Evolutionary conservation across 1,140 invertebrate species (phyloP).

Genomic region (Heliothis virescens): DNA sequence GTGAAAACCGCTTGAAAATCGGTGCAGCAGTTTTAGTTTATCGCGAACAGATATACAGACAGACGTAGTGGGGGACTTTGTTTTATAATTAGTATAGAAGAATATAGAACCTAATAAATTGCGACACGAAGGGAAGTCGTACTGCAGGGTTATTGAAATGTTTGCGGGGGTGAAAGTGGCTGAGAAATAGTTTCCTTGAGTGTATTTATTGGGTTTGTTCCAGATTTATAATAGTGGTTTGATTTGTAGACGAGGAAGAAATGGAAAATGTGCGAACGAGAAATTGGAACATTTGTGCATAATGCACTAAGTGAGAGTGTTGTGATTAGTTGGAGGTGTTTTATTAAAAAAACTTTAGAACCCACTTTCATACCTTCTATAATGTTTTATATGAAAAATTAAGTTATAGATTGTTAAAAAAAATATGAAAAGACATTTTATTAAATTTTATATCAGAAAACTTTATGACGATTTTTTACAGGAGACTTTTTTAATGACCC

Average conservation of each 20-base stretch:
- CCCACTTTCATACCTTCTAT: too few relatives aligned
- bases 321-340: not conserved
- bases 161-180: constrained; percentile 32
- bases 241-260: not conserved
- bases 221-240: constrained; percentile 12
- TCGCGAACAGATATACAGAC: too few relatives aligned
- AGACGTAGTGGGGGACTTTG: too few relatives aligned
- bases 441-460: too few relatives aligned
- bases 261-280: not conserved
- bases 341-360: not conserved
- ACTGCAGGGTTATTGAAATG: constrained; percentile 16
- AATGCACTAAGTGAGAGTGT: not conserved
- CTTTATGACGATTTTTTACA: too few relatives aligned
- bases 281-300: not conserved
- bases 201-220: constrained; percentile 16
- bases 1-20: too few relatives aligned
- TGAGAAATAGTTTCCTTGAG: constrained; percentile 35
- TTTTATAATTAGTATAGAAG: too few relatives aligned
- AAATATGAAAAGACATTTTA: too few relatives aligned
- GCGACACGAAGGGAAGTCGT: not conserved
- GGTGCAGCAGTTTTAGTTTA: too few relatives aligned
- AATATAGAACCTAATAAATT: not conserved
- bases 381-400: not conserved
- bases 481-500: too few relatives aligned
- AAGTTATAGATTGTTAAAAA: too few relatives aligned